These are phyloP conservation scores for Ia io DNA, from an alignment of 2,113 vertebrate genomes.

Conservation along the genomic window DNA sequence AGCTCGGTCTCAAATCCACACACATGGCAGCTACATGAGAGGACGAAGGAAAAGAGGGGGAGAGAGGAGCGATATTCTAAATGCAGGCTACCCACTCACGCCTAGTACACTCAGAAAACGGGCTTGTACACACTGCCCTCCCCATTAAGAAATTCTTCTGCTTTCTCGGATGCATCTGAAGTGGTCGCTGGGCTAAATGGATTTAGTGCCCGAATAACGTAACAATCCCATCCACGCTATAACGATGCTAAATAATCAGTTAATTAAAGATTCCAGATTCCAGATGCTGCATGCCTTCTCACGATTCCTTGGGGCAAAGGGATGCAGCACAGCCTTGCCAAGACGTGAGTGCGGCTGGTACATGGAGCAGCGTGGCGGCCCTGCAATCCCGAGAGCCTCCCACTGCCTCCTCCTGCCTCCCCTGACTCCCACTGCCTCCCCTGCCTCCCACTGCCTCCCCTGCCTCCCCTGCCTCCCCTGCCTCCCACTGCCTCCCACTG, in stretches of 20 bases:
- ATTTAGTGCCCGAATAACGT: slow-evolving; percentile 73
- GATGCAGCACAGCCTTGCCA: slow-evolving; percentile 75
- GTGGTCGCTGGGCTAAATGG: slow-evolving; percentile 71
- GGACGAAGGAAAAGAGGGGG: neutral
- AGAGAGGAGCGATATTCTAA: neutral
- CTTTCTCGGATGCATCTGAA: slow-evolving; percentile 64
- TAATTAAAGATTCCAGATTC: slow-evolving; percentile 85
- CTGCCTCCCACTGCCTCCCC: slow-evolving; percentile 6
- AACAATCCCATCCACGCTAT: slow-evolving; percentile 78
- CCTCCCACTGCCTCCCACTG: slow-evolving; percentile 34
- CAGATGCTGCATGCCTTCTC: slow-evolving; percentile 84
- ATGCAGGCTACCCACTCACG: accelerated
- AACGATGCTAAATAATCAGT: slow-evolving; percentile 80
- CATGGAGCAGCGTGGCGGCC: slow-evolving; percentile 59
- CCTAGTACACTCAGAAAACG: neutral
- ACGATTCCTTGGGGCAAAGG: slow-evolving; percentile 79
- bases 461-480: neutral
- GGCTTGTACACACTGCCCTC: neutral
- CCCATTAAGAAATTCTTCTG: neutral
- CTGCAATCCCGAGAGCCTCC: slow-evolving; percentile 60
- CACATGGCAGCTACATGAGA: slow-evolving; percentile 92
- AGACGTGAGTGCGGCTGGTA: slow-evolving; percentile 71
- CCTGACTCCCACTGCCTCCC: slow-evolving; percentile 26
- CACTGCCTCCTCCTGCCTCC: too few species aligned
- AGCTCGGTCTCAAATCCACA: slow-evolving; percentile 99